Percentiles rank a stretch among this genome's conserved stretches.
These are phyloP conservation scores for Microplitis mediator DNA, from an alignment of 1,140 invertebrate species.

Conservation along the genomic window DNA sequence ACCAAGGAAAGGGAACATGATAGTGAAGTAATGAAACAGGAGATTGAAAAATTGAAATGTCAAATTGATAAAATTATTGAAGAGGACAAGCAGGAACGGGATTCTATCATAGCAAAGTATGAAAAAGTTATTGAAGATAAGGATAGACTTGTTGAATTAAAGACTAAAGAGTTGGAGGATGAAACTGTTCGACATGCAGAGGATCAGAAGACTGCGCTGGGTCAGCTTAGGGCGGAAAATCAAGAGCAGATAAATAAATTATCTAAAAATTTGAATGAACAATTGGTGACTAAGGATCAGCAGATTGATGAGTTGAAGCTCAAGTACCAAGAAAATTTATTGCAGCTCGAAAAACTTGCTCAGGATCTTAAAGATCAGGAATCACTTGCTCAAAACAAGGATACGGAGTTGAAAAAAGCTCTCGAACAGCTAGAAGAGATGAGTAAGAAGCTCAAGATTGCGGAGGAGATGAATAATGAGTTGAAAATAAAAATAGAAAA, in stretches of 20 bases:
- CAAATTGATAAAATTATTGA: conserved; percentile 43
- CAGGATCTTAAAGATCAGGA: conserved; percentile 48
- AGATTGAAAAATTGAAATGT: conserved; percentile 55
- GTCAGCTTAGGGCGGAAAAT: conserved; percentile 55
- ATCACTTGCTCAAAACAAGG: conserved; percentile 37
- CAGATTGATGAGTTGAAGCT: conserved; percentile 52
- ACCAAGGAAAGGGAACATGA: conserved; percentile 48
- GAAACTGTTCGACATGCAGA: conserved; percentile 43
- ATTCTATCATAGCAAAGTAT: conserved; percentile 38
- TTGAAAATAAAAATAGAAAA: conserved; percentile 39
- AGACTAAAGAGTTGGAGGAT: conserved; percentile 45
- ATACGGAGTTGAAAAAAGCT: conserved; percentile 41
- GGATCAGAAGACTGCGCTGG: conserved; percentile 36
- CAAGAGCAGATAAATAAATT: conserved; percentile 60
- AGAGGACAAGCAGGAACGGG: conserved; percentile 39
- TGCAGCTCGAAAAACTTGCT: conserved; percentile 60
- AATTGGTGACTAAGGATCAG: conserved; percentile 60
- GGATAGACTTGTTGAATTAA: conserved; percentile 43
- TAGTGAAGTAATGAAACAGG: conserved; percentile 48
- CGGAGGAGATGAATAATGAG: conserved; percentile 44
- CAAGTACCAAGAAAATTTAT: conserved; percentile 56
- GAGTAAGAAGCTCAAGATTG: not conserved
- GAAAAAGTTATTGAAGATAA: conserved; percentile 47
- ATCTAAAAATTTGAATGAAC: conserved; percentile 53
- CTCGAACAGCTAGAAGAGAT: conserved; percentile 26